Evolutionary conservation across 2,113 vertebrate species (phyloP), one percentile per base, ranked within the genome.

Genomic region (Abramis brama): DNA sequence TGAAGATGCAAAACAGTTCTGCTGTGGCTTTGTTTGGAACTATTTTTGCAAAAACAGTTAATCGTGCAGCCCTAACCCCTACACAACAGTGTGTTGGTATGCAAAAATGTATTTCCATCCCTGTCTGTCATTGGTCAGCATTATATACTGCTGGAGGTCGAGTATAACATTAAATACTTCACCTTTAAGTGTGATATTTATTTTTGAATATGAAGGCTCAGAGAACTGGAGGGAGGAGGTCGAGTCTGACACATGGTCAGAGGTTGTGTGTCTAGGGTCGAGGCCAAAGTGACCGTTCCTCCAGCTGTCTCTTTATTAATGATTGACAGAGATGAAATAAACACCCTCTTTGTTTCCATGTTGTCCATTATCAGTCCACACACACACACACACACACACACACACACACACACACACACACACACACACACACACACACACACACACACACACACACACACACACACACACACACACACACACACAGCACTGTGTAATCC

Each of bases 341-440:
- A 74, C 23, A 47, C 45, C 71, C 71, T 73, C 21, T 73, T 73
- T 73, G 17, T 74, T 74, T 6, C 39, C 45, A 11, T 43, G 87
- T 88, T 89, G 55, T 85, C 88, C 87, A 86, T 82, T 84, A 62
- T 76, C 15, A 66, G 57, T 25, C 17, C 11, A 21, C 59, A 66
- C 39, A 43, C 21, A 19, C 36, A 39, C 36, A 39, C 36, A 39
- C 6, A 39, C 36, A 39, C 36, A 39, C 36, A 15, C 80, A 59
- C 33, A 39, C 85, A 52, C 23, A 74, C 57, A 85, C n/a, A 62
- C 60, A 47, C 36, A 39, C 36, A 39, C 36, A 39, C 36, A 36
- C 36, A 36, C 36, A 59, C 33, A 39, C 85, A 52, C 23, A 74
- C 57, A 84, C n/a, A 62, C 23, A 17, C 80, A 60, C 33, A 39